Base-by-base conservation (phyloP, 2,797 vertebrate species). In the Falco cherrug region DNA sequence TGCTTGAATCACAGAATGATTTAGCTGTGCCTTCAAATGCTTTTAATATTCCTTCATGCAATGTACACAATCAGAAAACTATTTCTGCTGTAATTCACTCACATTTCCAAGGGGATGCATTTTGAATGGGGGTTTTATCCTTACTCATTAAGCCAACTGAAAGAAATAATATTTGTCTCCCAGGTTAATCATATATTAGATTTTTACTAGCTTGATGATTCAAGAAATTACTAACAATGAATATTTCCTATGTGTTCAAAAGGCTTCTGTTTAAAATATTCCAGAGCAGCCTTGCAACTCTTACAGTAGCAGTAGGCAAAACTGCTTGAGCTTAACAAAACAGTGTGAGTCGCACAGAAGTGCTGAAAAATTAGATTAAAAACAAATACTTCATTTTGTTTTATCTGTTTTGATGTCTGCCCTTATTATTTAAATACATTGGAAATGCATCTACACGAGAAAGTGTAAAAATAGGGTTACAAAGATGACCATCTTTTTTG, bases 11-110 rank as follows among this genome's bases (percentile, higher is more conserved):
- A 68, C 81, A 93, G 71, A 92, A 90, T 83, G 90, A 93, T 80
- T 96, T 95, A 94, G 75, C 84, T 82, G 65, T 89, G 75, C 28
- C 50, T 96, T 94, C 45, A 74, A 93, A 85, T 69, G 43, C 57
- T 82, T 95, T 93, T 90, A 83, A 93, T 94, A 84, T 83, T 90
- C 81, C 43, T 94, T 85, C 63, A 64, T 47, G 43, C 45, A 91
- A 80, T 8, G 22, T 47, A 88, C 43, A 87, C 60, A 70, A 79
- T 57, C 68, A 87, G 59, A 92, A 96, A 80, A 73, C 19, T 84
- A 67, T 64, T 94, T 79, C 61, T 93, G 37, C 57, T 48, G 16
- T 63, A 91, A 86, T 82, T 90, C 74, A 73, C 16, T 78, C 12
- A 21, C 28, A 35, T 76, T 93, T 95, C 53, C 86, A 95, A 65